These are phyloP conservation scores for Engraulis encrasicolus DNA, from an alignment of 2,113 vertebrate genomes.

Conservation along the genomic window DNA sequence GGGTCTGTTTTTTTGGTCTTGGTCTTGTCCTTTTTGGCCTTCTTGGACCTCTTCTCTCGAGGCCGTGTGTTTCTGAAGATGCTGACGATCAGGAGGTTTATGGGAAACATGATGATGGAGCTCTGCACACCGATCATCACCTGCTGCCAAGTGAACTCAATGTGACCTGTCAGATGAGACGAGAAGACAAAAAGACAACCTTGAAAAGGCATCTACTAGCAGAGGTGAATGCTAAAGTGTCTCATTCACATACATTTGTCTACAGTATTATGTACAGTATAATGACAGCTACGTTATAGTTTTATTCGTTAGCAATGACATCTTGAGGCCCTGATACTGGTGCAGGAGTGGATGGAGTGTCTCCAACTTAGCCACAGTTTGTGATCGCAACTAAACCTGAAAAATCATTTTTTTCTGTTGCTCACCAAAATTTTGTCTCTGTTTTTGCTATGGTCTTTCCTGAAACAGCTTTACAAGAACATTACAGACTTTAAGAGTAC, in stretches of 20 bases:
- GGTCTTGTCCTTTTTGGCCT: conserved; percentile 49
- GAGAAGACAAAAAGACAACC: not conserved
- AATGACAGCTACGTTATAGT: too few relatives aligned
- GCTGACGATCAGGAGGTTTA: conserved; percentile 94
- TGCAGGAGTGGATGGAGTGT: too few relatives aligned
- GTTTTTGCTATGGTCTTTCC: too few relatives aligned
- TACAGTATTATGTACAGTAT: not conserved
- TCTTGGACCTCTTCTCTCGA: conserved; percentile 52
- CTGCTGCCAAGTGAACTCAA: conserved; percentile 95
- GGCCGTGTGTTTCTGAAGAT: conserved; percentile 87
- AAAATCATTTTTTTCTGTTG: too few relatives aligned
- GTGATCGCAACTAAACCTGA: too few relatives aligned
- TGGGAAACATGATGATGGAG: conserved; percentile 94
- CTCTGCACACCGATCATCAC: conserved; percentile 94
- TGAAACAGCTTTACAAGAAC: too few relatives aligned
- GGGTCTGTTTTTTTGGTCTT: conserved; percentile 63
- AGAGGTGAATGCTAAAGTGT: not conserved
- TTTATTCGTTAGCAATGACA: too few relatives aligned
- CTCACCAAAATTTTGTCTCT: too few relatives aligned
- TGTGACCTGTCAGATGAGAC: conserved; percentile 77
- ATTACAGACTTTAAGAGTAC: too few relatives aligned
- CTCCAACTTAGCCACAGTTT: not conserved
- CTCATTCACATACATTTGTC: not conserved
- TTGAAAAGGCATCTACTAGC: not conserved
- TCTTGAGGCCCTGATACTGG: too few relatives aligned